Conservation (phyloP, 2,113 vertebrate species). For the Aldabrachelys gigantea region DNA sequence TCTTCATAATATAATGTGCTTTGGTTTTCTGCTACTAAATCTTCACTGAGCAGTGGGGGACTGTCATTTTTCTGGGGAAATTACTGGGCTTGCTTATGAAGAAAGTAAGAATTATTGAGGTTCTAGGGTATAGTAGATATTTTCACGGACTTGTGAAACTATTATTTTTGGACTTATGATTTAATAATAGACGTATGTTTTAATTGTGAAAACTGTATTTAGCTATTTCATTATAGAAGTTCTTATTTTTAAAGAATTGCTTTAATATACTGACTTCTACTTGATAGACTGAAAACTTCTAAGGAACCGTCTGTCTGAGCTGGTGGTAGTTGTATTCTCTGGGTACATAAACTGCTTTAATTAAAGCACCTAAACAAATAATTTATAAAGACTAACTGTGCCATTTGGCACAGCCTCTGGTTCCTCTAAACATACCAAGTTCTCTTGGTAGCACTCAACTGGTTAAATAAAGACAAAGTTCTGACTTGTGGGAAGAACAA, state of each 20-base stretch:
- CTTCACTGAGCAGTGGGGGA: background rate
- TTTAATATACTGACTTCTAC: background rate
- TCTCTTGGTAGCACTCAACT: conserved; percentile 17
- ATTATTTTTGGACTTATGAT: background rate
- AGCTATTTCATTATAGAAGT: background rate
- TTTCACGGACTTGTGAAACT: background rate
- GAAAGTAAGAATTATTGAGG: background rate
- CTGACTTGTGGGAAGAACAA: background rate
- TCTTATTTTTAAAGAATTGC: conserved; percentile 24
- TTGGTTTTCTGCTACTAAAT: background rate
- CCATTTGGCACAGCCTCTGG: conserved; percentile 35
- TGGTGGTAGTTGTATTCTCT: background rate
- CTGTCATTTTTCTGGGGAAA: background rate
- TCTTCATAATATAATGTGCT: background rate
- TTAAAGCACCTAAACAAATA: background rate
- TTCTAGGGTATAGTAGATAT: background rate
- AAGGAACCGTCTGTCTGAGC: background rate
- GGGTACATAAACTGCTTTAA: conserved; percentile 14
- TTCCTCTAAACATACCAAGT: background rate
- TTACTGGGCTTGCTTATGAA: background rate
- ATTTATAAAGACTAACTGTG: conserved; percentile 49
- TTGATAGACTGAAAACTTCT: conserved; percentile 51
- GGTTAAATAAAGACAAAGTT: background rate
- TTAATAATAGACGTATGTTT: background rate
- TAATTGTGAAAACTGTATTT: background rate